Percentiles rank a stretch among this genome's conserved stretches.
Conservation (phyloP, 2,888 invertebrate species). For the Proisotoma minuta region DNA sequence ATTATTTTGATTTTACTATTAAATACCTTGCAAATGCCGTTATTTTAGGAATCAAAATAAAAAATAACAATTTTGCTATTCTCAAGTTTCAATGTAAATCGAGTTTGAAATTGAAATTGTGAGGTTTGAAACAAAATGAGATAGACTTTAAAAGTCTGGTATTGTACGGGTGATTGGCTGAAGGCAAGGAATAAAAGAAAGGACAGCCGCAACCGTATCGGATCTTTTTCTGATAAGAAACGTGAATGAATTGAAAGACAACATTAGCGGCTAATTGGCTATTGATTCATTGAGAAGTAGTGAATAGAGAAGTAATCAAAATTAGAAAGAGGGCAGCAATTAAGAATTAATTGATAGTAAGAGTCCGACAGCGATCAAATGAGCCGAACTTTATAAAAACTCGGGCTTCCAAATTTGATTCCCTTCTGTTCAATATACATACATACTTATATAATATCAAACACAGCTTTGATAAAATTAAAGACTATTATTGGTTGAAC, state of each 20-base stretch:
- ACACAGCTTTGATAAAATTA: too few relatives aligned
- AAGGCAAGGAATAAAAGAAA: background rate
- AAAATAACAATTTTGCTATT: too few relatives aligned
- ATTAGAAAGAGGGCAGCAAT: slow-evolving; percentile 38
- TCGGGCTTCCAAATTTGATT: background rate
- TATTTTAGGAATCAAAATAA: too few relatives aligned
- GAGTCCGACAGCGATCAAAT: slow-evolving; percentile 15
- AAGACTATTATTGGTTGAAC: too few relatives aligned
- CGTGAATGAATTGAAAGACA: slow-evolving; percentile 19
- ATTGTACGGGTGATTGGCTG: background rate
- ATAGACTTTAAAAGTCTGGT: too few relatives aligned
- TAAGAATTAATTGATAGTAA: slow-evolving; percentile 37
- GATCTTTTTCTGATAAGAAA: slow-evolving; percentile 6
- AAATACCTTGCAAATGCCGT: too few relatives aligned
- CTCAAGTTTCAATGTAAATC: too few relatives aligned
- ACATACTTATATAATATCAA: too few relatives aligned
- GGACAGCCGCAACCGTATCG: slow-evolving; percentile 1
- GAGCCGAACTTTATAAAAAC: slow-evolving; percentile 10
- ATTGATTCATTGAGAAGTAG: slow-evolving; percentile 35
- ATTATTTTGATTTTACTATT: too few relatives aligned
- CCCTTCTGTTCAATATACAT: too few relatives aligned
- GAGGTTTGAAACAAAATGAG: too few relatives aligned
- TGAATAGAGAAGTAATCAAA: slow-evolving; percentile 32
- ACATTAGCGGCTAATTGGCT: slow-evolving; percentile 34
- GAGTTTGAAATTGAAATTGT: too few relatives aligned